Conservation (phyloP, 2,888 invertebrate species). For the Malthinus seriepunctatus region DNA sequence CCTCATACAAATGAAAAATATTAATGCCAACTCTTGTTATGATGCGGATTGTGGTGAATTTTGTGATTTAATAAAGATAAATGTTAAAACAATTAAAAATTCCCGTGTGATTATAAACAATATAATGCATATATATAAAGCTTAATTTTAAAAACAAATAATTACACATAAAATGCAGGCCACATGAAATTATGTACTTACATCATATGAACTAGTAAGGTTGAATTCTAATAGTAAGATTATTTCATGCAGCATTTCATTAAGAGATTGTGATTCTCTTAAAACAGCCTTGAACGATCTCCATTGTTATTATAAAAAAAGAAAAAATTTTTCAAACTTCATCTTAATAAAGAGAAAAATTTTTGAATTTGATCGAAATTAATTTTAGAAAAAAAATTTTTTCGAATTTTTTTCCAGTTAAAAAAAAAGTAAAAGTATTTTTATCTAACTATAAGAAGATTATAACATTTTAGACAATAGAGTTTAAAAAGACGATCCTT, state of each 20-base stretch:
- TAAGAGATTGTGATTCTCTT: conserved; percentile 32
- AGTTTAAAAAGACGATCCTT: too few relatives aligned
- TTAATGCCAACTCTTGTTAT: too few relatives aligned
- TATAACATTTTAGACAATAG: too few relatives aligned
- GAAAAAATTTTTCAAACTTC: neutral
- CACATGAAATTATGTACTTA: conserved; percentile 32
- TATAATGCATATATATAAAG: neutral
- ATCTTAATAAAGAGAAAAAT: neutral
- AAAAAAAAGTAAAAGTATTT: too few relatives aligned
- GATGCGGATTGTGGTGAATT: neutral
- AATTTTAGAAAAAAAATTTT: too few relatives aligned
- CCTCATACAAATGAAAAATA: too few relatives aligned
- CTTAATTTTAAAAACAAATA: conserved; percentile 9
- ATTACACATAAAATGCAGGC: conserved; percentile 20
- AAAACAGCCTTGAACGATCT: conserved; percentile 29
- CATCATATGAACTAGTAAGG: conserved; percentile 36
- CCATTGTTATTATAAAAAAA: conserved; percentile 1
- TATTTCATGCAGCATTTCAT: conserved; percentile 33
- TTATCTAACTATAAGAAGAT: too few relatives aligned
- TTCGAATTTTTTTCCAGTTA: too few relatives aligned
- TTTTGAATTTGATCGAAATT: too few relatives aligned
- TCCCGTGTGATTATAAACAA: conserved; percentile 24
- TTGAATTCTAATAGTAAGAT: conserved; percentile 34
- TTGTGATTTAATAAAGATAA: neutral
- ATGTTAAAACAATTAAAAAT: neutral